A percentile compares a stretch with the other conserved stretches of the same genome.
Evolutionary conservation across 2,888 invertebrate genomes (phyloP).

Genomic region (Desoria tigrina): DNA sequence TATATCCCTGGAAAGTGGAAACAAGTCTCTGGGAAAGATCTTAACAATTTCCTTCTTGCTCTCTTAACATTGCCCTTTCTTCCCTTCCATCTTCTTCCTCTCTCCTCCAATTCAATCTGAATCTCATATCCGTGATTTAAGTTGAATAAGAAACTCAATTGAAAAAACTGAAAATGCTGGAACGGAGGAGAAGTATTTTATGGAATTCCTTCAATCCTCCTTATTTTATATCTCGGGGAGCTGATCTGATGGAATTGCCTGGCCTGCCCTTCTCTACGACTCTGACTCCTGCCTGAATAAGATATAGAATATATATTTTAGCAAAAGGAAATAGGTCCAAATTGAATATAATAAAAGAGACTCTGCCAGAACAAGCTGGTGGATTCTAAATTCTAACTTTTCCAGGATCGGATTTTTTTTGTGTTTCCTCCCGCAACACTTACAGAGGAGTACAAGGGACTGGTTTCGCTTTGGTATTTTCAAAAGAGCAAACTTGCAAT

Average conservation of each 20-base stretch:
- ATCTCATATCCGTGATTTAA: conserved; percentile 8
- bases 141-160: conserved; percentile 9
- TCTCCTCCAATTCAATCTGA: conserved; percentile 7
- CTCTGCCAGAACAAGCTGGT: not conserved
- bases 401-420: conserved; percentile 2
- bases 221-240: no score
- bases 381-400: not conserved
- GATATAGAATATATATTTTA: no score
- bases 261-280: no score
- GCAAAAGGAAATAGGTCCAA: not conserved
- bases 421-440: not conserved
- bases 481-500: conserved; percentile 12
- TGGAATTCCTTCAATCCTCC: no score
- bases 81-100: not conserved
- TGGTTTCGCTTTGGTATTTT: conserved; percentile 4
- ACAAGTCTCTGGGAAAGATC: no score
- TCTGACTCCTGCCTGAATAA: no score
- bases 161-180: conserved; percentile 2
- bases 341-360: conserved; percentile 9
- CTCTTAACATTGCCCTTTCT: no score
- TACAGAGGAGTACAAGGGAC: not conserved
- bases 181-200: no score
- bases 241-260: no score
- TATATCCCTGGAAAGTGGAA: no score
- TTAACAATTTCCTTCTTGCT: no score